Base-by-base conservation (phyloP, 1,140 invertebrate species). In the Bombus turneri region DNA sequence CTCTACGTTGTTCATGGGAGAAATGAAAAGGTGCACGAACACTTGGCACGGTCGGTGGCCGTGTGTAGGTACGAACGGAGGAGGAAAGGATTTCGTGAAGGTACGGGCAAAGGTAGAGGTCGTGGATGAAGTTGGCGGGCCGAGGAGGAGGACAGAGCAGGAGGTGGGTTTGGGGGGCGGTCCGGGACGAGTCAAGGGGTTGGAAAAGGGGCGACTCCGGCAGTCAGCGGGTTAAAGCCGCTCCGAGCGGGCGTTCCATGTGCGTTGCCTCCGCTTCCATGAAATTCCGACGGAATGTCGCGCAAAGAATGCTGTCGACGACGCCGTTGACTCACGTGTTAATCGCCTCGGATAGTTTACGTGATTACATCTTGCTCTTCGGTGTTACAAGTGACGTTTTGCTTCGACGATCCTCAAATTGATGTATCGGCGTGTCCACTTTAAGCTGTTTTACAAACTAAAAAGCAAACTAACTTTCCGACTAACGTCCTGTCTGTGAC, bases 191-290 rank as follows among this genome's bases (percentile, higher is more conserved):
- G 84, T 91, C 87, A 86, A 87, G 90, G 92, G 93, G 93, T 92
- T 86, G 93, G 92, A 90, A 92, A 93, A 93, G 93, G 92, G 93
- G 91, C 92, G 91, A 93, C 86, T 89, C 92, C 91, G 93, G 85
- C 93, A 95, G 94, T 94, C 93, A 94, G 92, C 91, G 93, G 90
- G 92, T 93, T 92, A 89, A 90, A 91, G 93, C 90, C 93, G 92
- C 91, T 87, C 91, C 41, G 93, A 87, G 90, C 93, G 93, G 94
- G 91, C 69, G 88, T 77, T 82, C 57, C 78, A 62, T 87, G 72
- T 76, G 80, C 85, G 84, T 81, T 37, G 43, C 34, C 39, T 66
- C 34, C 43, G 37, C 13, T 34, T 34, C 6, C 53, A 34, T 53
- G 37, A 76, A 71, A 43, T 69, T 69, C 57, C 83, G 47, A 47